Conservation (phyloP, 2,797 vertebrate genomes). For the Melanogrammus aeglefinus region DNA sequence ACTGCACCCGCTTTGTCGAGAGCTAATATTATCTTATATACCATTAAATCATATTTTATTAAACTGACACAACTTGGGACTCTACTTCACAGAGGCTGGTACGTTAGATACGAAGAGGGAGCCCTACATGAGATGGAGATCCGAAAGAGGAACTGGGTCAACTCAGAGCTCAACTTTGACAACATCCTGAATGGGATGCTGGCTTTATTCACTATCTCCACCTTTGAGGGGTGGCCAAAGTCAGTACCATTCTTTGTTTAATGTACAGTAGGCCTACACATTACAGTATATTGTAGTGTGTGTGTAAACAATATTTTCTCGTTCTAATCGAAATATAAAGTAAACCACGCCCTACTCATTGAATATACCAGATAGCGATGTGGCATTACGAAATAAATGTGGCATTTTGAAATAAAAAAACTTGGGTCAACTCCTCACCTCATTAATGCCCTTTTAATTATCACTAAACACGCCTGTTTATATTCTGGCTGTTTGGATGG, state of each 20-base stretch:
- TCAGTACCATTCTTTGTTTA: conserved; percentile 57
- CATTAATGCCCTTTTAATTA: no score
- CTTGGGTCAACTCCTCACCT: no score
- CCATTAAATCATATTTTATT: not conserved
- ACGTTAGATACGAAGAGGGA: conserved; percentile 81
- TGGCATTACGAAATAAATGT: no score
- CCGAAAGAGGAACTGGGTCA: conserved; percentile 73
- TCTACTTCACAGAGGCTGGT: conserved; percentile 73
- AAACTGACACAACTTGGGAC: not conserved
- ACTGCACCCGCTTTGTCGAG: no score
- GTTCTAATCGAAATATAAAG: no score
- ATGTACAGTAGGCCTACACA: not conserved
- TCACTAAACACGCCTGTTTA: no score
- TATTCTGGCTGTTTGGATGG: no score
- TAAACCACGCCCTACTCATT: no score
- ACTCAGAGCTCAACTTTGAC: conserved; percentile 86
- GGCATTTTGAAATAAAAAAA: no score
- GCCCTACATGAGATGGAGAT: conserved; percentile 79
- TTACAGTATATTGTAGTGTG: not conserved
- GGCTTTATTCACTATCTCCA: conserved; percentile 90
- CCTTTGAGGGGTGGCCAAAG: conserved; percentile 95
- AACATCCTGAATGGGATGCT: conserved; percentile 92
- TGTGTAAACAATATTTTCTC: not conserved
- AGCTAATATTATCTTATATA: not conserved
- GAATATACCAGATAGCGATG: no score